Evolutionary conservation across 2,888 invertebrate species (phyloP), one percentile per base, ranked within the genome.

Genomic region (Hypomecis atomaria): DNA sequence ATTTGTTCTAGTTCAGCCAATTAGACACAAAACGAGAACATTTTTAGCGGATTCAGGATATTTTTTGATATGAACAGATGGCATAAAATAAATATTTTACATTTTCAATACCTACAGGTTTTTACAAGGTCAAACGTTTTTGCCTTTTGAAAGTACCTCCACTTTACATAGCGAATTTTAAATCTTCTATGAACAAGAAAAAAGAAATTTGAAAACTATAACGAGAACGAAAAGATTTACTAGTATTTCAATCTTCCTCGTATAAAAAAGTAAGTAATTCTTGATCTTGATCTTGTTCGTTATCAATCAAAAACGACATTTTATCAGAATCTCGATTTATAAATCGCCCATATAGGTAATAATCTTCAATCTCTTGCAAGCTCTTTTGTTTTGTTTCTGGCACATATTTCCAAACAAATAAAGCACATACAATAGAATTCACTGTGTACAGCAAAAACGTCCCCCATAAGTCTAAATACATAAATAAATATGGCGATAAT

Each of bases 311-410:
- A 36, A 23, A 13, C 9, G 34, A 36, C 0, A 36, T 13, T 9
- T 49, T 10, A 1, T 44, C 50, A 0, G 9, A 1, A 6, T 13
- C 34, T 10, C 58, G 50, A 10, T 23, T 10, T 13, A 59, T 9
- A 55, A 52, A 61, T 9, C 42, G 36, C 9, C 59, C 61, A 33
- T 44, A 13, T 23, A 49, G 47, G 37, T 64, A 67, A 48, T 59
- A 64, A 8, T 64, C 58, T 56, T 67, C 67, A 9, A 67, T 61
- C 33, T 67, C 67, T 8, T 61, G 58, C 48, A 67, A 50, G 8
- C 58, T 64, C 34, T 55, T 67, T 4, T 47, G 13, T 55, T 64
- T 67, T 4, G 67, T 67, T 38, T 67, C 67, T 5, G 67, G 67
- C 0, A 67, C 64, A 48, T 23, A 67, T 33, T 47, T 55, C 58